Evolutionary conservation across 2,797 vertebrate species (phyloP), one percentile per base, ranked within the genome.

Genomic region (Lagodon rhomboides): DNA sequence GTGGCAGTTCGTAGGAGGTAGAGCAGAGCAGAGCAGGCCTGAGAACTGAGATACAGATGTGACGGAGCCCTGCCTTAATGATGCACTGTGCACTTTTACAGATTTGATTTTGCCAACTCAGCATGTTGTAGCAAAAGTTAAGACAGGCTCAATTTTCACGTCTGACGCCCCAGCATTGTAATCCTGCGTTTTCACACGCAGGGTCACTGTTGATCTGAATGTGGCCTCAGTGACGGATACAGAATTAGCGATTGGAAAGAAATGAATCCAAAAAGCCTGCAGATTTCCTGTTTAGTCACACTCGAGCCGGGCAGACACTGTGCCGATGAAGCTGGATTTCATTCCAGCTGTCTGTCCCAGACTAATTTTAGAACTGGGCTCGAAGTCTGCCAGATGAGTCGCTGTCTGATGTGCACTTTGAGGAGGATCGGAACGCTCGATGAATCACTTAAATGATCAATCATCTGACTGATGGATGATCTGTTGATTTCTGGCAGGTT

Each of bases 1-100:
- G 16, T 66, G 41, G 34, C 54, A 17, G 71, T 62, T 30, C 63
- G 38, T 46, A 71, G 55, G 47, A 62, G 38, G 38, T 16, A 51
- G n/a, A 70, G n/a, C 41, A 44, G 7, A 25, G 43, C 44, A 56
- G 46, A 71, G 51, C 67, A 47, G 15, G 20, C n/a, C 25, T 18
- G 44, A 38, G 16, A 44, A 59, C 46, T 59, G 53, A n/a, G 23
- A 23, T 25, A 18, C 43, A 46, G 60, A 63, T 5, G 46, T 9
- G 18, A 9, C 27, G 16, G 1, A 46, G 15, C 20, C 34, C 38
- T 43, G 58, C 41, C 0, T 43, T 60, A 22, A 60, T 8, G 22
- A 23, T 3, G 38, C 30, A 38, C 6, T 54, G 13, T 25, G 51
- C 13, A 23, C 22, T 23, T 13, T n/a, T 0, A 5, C 5, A 8